phyloP scores from a whole-genome alignment of 2,113 vertebrate species.

The Aphelocoma coerulescens region DNA sequence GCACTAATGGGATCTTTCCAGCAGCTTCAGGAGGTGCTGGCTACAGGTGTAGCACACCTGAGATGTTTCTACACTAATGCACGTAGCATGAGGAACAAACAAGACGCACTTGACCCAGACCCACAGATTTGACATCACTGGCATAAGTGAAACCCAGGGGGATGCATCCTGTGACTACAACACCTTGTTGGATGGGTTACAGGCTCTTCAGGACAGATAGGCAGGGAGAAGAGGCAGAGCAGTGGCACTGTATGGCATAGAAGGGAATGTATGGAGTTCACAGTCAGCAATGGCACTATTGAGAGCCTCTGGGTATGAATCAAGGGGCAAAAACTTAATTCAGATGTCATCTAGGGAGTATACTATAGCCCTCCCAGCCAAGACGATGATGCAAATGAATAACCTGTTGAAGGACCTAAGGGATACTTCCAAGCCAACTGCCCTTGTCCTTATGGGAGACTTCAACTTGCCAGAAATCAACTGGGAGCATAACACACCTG shows the following conservation, averaged over 20 bases:
- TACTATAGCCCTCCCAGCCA: background rate
- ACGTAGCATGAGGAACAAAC: rapidly evolving
- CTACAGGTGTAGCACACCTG: background rate
- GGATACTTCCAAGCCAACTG: background rate
- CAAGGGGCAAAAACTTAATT: background rate
- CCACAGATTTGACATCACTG: background rate
- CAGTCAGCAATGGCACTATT: background rate
- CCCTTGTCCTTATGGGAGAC: background rate
- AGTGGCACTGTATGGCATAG: too few relatives aligned
- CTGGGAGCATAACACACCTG: background rate
- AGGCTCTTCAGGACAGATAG: background rate
- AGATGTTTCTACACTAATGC: background rate
- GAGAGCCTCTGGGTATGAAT: background rate
- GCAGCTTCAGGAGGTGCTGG: background rate
- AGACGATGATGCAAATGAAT: rapidly evolving
- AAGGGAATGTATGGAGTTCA: background rate
- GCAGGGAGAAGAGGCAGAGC: background rate
- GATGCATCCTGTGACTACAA: background rate
- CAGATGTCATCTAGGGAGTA: background rate
- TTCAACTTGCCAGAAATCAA: background rate
- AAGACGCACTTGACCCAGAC: background rate
- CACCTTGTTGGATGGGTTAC: background rate
- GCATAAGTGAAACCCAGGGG: rapidly evolving
- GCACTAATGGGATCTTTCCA: background rate
- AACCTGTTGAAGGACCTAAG: background rate